phyloP scores from a whole-genome alignment of 2,113 vertebrate genomes.

The Gymnarchus niloticus region DNA sequence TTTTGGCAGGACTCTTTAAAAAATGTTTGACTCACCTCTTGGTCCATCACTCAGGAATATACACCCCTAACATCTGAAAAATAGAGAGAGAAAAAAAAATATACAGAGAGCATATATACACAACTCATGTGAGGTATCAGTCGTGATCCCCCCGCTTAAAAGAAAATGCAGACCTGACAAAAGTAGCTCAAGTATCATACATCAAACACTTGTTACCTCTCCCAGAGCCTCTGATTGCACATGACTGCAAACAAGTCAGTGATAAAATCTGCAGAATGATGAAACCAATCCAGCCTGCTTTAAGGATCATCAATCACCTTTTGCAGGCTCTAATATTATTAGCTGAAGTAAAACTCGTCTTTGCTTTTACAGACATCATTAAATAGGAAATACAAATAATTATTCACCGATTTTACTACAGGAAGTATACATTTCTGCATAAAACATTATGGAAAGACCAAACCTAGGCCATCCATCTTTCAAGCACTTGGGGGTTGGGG shows the following conservation, averaged over 20 bases:
- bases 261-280: constrained; percentile 95
- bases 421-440: constrained; percentile 72
- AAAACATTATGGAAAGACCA: constrained; percentile 61
- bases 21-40: constrained; percentile 60
- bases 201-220: constrained; percentile 92
- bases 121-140: constrained; percentile 53
- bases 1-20: constrained; percentile 52
- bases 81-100: constrained; percentile 32
- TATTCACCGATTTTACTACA: constrained; percentile 56
- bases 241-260: constrained; percentile 87
- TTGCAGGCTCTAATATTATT: constrained; percentile 78
- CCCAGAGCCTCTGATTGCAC: constrained; percentile 80
- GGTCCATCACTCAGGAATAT: constrained; percentile 59
- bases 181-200: constrained; percentile 80
- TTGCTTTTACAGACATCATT: constrained; percentile 84
- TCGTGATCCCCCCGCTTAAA: constrained; percentile 55
- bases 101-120: constrained; percentile 40
- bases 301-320: constrained; percentile 87
- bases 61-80: constrained; percentile 62
- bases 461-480: constrained; percentile 53
- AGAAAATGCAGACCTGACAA: constrained; percentile 82
- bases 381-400: constrained; percentile 37
- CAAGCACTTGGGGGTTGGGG: too few species aligned
- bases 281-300: constrained; percentile 82
- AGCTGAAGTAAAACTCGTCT: constrained; percentile 84